A percentile compares a stretch with the other conserved stretches of the same genome.
These are phyloP conservation scores for Pseudomyrmex pallidus DNA, from an alignment of 1,140 invertebrate species.

Conservation along the genomic window DNA sequence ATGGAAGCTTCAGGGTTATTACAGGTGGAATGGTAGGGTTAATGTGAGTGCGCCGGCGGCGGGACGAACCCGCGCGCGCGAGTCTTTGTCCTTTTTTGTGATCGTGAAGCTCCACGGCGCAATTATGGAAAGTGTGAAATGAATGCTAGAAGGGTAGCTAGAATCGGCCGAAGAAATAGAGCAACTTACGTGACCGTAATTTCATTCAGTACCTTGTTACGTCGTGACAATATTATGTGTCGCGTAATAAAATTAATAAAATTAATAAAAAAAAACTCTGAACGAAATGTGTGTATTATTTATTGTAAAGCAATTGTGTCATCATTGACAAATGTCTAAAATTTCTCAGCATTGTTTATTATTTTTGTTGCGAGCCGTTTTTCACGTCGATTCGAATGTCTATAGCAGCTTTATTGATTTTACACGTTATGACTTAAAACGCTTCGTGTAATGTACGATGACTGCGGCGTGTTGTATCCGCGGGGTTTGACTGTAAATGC, in stretches of 20 bases:
- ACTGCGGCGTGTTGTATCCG: constrained; percentile 48
- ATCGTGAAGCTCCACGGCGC: constrained; percentile 1
- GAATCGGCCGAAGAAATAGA: neutral
- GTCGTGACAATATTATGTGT: too few relatives aligned
- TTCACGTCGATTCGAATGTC: constrained; percentile 14
- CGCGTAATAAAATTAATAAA: too few relatives aligned
- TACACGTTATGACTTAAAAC: constrained; percentile 65
- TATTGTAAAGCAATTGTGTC: neutral
- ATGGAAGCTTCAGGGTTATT: constrained; percentile 50
- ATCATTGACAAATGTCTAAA: neutral
- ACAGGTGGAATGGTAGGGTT: constrained; percentile 54
- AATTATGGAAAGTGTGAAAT: neutral
- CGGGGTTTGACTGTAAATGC: constrained; percentile 62
- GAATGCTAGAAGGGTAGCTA: neutral
- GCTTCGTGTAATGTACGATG: constrained; percentile 49
- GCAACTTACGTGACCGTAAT: neutral
- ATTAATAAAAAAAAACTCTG: too few relatives aligned
- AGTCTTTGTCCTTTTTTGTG: constrained; percentile 14
- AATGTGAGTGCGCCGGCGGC: constrained; percentile 5
- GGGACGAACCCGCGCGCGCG: constrained; percentile 10
- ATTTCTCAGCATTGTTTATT: neutral
- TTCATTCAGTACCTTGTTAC: neutral
- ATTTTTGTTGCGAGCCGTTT: neutral
- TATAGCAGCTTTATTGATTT: constrained; percentile 63
- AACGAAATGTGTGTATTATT: neutral